These are phyloP conservation scores for Sander vitreus DNA, from an alignment of 2,113 vertebrate genomes.

Conservation along the genomic window DNA sequence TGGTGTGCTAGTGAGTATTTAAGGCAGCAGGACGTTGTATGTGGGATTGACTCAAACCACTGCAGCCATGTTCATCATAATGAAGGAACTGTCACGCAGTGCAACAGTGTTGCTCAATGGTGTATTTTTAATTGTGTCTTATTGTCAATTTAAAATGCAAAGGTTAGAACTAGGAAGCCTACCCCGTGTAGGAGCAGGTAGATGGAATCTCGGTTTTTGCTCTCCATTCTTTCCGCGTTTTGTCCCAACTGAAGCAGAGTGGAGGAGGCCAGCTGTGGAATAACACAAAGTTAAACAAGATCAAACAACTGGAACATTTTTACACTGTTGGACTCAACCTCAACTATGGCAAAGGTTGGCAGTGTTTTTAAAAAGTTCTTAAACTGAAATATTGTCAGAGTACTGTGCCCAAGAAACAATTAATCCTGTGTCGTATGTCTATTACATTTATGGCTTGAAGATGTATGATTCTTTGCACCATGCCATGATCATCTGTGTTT, in stretches of 20 bases:
- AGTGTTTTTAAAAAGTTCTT: conserved; percentile 53
- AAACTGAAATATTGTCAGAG: conserved; percentile 20
- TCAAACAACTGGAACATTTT: conserved; percentile 42
- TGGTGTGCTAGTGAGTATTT: background rate
- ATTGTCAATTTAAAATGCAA: conserved; percentile 6
- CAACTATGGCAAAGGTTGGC: conserved; percentile 27
- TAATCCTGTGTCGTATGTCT: background rate
- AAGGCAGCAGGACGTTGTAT: background rate
- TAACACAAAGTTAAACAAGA: conserved; percentile 30
- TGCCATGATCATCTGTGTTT: background rate
- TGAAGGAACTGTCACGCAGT: background rate
- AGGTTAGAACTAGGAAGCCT: conserved; percentile 35
- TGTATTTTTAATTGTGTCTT: conserved; percentile 2
- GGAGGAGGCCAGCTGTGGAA: conserved; percentile 89
- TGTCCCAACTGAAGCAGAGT: conserved; percentile 92
- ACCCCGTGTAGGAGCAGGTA: conserved; percentile 93
- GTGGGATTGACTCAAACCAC: background rate
- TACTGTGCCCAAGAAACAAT: background rate
- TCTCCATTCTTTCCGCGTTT: conserved; percentile 86
- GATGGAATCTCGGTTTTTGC: conserved; percentile 92
- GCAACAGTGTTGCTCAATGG: background rate
- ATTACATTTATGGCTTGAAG: background rate
- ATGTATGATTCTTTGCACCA: background rate
- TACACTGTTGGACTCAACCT: conserved; percentile 25
- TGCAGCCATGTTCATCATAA: background rate